Conservation (phyloP, 2,888 invertebrate species). For the Amitus sp. region DNA sequence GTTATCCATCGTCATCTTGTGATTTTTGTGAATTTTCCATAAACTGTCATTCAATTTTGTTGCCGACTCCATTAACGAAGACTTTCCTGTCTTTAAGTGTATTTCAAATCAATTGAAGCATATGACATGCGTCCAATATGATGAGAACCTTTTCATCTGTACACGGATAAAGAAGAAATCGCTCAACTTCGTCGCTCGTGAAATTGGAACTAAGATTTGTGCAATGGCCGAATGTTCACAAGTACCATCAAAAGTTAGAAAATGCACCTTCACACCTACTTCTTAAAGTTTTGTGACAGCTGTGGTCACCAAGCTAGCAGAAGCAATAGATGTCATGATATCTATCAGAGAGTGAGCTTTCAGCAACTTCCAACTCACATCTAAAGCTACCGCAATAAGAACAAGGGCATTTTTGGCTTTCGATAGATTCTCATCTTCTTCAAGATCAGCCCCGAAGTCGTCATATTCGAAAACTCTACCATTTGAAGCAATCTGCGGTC, state of each 20-base stretch:
- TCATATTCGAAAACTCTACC: constrained; percentile 9
- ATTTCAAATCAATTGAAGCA: constrained; percentile 14
- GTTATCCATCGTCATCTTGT: not conserved
- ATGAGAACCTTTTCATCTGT: constrained; percentile 1
- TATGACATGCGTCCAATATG: constrained; percentile 16
- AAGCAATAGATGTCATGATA: constrained; percentile 11
- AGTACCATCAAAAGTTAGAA: constrained; percentile 35
- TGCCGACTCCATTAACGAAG: not conserved
- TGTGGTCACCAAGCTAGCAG: constrained; percentile 7
- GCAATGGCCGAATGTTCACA: constrained; percentile 30
- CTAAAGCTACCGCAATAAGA: constrained; percentile 15
- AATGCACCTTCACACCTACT: constrained; percentile 24
- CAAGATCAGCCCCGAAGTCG: constrained; percentile 6
- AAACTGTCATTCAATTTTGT: not conserved
- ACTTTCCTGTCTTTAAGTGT: not conserved
- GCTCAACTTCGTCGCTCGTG: constrained; percentile 19
- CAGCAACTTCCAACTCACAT: constrained; percentile 25
- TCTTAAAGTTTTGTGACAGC: constrained; percentile 25
- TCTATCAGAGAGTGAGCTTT: not conserved
- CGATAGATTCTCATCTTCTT: not conserved
- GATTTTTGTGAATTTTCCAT: not conserved
- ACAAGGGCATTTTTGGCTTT: constrained; percentile 26
- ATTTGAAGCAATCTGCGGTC: constrained; percentile 5
- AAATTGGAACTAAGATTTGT: constrained; percentile 18
- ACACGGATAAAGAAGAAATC: not conserved